Evolutionary conservation across 2,113 vertebrate species (phyloP).

Genomic region (Vidua macroura): DNA sequence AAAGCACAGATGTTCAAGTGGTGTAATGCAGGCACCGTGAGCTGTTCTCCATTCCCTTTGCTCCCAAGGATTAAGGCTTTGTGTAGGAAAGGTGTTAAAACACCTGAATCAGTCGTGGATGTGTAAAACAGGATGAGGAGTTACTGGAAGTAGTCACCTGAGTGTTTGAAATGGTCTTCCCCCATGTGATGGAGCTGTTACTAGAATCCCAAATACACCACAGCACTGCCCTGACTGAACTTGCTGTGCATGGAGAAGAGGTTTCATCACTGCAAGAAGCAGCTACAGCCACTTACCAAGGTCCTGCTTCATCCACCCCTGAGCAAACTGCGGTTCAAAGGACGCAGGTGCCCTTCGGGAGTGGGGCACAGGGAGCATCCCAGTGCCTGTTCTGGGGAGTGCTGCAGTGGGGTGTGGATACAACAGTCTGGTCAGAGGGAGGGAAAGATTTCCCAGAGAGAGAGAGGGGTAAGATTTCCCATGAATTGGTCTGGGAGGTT

Average conservation of each 20-base stretch:
- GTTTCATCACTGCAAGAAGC: background rate
- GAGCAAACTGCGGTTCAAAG: background rate
- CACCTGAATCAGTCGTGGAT: fast-evolving
- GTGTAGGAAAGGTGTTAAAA: background rate
- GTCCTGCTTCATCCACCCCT: background rate
- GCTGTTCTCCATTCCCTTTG: background rate
- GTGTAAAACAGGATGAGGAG: background rate
- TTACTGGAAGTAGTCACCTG: fast-evolving
- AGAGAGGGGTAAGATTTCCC: background rate
- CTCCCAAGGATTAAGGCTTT: background rate
- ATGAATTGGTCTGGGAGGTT: background rate
- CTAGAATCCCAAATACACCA: background rate
- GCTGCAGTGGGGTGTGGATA: background rate
- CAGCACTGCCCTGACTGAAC: background rate
- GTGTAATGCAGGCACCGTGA: background rate
- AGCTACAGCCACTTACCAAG: fast-evolving
- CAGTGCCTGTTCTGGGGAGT: fast-evolving
- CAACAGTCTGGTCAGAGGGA: background rate
- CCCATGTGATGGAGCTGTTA: background rate
- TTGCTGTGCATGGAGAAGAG: background rate
- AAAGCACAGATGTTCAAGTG: background rate
- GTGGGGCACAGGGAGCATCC: background rate
- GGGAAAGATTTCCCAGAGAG: background rate
- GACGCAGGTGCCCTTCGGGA: background rate
- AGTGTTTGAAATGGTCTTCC: background rate